These are phyloP conservation scores for Lepidothrix coronata DNA, from an alignment of 2,113 vertebrate genomes.

Conservation along the genomic window DNA sequence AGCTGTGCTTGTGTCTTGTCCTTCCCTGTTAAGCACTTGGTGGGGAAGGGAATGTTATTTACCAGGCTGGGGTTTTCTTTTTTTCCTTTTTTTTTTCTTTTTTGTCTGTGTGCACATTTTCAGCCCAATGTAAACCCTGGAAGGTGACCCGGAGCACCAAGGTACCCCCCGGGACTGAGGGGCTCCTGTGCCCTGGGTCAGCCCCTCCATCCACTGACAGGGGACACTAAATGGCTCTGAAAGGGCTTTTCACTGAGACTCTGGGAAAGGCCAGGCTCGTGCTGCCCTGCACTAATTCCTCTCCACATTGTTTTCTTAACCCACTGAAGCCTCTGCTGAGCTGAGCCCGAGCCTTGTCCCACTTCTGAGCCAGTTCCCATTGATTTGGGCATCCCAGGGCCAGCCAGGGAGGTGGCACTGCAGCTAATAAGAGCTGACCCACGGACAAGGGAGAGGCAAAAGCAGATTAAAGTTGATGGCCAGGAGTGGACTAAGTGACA, in stretches of 20 bases:
- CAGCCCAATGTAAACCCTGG: neutral
- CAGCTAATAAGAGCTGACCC: neutral
- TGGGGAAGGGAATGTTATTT: neutral
- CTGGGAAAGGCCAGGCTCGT: conserved; percentile 54
- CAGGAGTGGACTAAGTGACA: neutral
- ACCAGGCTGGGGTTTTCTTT: neutral
- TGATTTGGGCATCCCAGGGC: neutral
- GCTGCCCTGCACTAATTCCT: conserved; percentile 45
- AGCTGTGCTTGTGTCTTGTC: neutral
- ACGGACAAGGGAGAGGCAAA: neutral
- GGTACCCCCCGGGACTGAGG: neutral
- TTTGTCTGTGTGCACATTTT: neutral
- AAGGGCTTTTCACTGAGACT: conserved; percentile 20
- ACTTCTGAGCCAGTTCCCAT: neutral
- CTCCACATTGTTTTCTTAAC: conserved; percentile 49
- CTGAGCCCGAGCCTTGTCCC: neutral
- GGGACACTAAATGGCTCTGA: conserved; percentile 31
- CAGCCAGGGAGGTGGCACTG: neutral
- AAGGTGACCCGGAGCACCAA: neutral
- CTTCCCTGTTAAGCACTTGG: neutral
- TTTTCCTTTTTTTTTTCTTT: accelerated
- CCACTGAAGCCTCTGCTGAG: neutral
- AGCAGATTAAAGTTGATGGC: neutral
- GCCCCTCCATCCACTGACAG: neutral
- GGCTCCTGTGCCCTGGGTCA: neutral